Evolutionary conservation across 2,888 invertebrate genomes (phyloP).

Genomic region (Phortica magna): DNA sequence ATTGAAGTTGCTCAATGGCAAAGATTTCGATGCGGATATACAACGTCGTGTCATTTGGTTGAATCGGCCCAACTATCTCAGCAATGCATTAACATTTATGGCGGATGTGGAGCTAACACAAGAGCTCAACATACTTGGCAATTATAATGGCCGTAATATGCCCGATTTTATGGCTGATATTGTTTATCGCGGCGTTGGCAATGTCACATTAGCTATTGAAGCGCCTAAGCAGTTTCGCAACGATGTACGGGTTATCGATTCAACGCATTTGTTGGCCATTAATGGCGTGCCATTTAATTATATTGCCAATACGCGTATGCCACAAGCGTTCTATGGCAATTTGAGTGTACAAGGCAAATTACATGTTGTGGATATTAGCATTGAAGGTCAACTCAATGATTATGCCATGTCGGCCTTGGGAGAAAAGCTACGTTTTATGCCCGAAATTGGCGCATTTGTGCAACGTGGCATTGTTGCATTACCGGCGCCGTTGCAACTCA

Average conservation of each 20-base stretch:
- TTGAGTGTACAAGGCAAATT: conserved; percentile 70
- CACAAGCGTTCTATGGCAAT: conserved; percentile 58
- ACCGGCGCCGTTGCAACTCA: conserved; percentile 45
- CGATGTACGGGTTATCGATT: conserved; percentile 64
- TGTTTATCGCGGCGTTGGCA: conserved; percentile 74
- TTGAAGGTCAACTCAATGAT: conserved; percentile 58
- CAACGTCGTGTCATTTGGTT: conserved; percentile 76
- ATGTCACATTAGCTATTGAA: conserved; percentile 44
- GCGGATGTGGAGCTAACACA: conserved; percentile 60
- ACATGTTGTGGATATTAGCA: conserved; percentile 55
- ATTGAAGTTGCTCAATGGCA: conserved; percentile 61
- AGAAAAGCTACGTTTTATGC: conserved; percentile 61
- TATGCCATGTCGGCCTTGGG: conserved; percentile 40
- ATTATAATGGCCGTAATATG: conserved; percentile 75
- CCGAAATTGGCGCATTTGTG: conserved; percentile 56
- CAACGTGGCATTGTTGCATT: conserved; percentile 64
- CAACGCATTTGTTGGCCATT: conserved; percentile 73
- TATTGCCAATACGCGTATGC: conserved; percentile 75
- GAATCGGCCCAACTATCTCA: conserved; percentile 75
- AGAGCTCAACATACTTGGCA: conserved; percentile 65
- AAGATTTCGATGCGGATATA: conserved; percentile 65
- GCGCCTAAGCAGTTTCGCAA: conserved; percentile 64
- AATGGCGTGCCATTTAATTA: conserved; percentile 76
- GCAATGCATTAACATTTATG: conserved; percentile 65
- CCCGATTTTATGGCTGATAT: conserved; percentile 76